Conservation (phyloP, 2,797 vertebrate species). For the Fratercula arctica region DNA sequence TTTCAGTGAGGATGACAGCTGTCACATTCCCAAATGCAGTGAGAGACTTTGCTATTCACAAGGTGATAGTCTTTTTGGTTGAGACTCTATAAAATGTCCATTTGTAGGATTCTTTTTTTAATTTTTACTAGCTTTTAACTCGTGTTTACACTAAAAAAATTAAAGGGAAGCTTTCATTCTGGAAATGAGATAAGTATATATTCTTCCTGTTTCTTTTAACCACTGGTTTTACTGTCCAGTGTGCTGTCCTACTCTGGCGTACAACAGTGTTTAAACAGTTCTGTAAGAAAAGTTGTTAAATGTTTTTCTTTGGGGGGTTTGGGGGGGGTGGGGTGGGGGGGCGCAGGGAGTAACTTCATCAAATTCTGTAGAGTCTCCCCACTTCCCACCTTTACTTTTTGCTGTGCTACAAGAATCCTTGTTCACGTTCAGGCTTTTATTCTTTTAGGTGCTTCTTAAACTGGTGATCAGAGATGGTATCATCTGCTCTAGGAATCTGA, state of each 20-base stretch:
- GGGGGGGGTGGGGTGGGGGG: fast-evolving
- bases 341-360: neutral
- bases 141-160: neutral
- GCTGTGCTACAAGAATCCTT: neutral
- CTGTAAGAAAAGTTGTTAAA: neutral
- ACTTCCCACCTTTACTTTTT: neutral
- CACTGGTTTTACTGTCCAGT: neutral
- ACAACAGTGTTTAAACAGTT: neutral
- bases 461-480: neutral
- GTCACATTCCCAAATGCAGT: neutral
- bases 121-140: neutral
- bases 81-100: neutral
- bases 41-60: neutral
- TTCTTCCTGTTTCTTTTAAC: neutral
- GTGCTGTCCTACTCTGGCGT: neutral
- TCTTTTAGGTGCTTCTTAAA: neutral
- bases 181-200: neutral
- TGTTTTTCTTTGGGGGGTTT: neutral
- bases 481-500: neutral
- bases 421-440: neutral
- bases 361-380: neutral
- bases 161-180: neutral
- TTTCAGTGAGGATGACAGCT: neutral
- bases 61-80: neutral
- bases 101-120: neutral